These are phyloP conservation scores for Zele albiditarsus DNA, from an alignment of 2,888 invertebrate species.

Conservation along the genomic window DNA sequence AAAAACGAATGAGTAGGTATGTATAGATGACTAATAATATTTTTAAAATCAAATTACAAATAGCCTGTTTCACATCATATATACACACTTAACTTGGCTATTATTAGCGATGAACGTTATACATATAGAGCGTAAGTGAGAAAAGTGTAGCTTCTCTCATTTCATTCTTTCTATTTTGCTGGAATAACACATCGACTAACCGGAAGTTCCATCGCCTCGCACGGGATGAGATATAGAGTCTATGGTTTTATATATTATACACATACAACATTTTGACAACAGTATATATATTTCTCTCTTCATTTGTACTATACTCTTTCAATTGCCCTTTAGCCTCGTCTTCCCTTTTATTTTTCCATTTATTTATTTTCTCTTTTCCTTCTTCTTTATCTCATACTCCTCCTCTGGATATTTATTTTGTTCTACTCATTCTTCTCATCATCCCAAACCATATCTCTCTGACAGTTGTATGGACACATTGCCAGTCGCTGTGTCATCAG, in stretches of 20 bases:
- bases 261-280: not conserved
- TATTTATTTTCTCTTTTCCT: not conserved
- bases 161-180: conserved; percentile 23
- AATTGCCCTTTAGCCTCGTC: not conserved
- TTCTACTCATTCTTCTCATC: conserved; percentile 34
- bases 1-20: not conserved
- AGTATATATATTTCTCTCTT: not conserved
- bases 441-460: not conserved
- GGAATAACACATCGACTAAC: conserved; percentile 34
- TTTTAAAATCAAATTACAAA: not conserved
- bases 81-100: conserved; percentile 15
- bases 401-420: conserved; percentile 11
- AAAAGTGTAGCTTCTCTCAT: conserved; percentile 14
- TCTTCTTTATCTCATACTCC: conserved; percentile 2
- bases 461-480: conserved; percentile 53
- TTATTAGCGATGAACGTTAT: conserved; percentile 41
- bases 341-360: not conserved
- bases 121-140: not conserved
- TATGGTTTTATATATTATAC: not conserved
- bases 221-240: conserved; percentile 12
- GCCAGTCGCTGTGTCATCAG: conserved; percentile 66
- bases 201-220: conserved; percentile 38
- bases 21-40: not conserved
- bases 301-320: conserved; percentile 2
- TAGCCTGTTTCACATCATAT: not conserved